Percentiles rank a stretch among this genome's conserved stretches.
Evolutionary conservation across 2,113 vertebrate species (phyloP).

Genomic region (Sarotherodon lohbergeri): DNA sequence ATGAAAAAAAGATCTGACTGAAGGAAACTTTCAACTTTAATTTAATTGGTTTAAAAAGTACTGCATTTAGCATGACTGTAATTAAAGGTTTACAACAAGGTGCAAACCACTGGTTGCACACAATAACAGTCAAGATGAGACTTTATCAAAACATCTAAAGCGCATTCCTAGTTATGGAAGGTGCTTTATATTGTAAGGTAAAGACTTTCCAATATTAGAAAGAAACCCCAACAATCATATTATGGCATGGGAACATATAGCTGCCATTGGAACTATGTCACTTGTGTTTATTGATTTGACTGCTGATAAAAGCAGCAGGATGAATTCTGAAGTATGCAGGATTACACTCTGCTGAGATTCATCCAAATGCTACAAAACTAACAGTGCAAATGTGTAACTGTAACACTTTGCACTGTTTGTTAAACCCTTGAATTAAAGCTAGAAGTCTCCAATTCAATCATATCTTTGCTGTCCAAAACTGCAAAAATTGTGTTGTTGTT

Average conservation of each 20-base stretch:
- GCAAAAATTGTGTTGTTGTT: background rate
- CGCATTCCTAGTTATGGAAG: background rate
- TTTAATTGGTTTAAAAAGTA: background rate
- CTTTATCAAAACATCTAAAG: background rate
- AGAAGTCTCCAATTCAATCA: background rate
- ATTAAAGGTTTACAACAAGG: background rate
- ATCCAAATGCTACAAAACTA: background rate
- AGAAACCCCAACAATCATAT: background rate
- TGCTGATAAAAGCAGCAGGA: background rate
- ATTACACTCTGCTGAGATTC: background rate
- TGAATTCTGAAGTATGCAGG: background rate
- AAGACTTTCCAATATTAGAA: background rate
- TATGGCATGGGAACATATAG: background rate
- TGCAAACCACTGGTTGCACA: background rate
- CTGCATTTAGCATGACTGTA: background rate
- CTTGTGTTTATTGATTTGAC: background rate
- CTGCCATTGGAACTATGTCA: background rate
- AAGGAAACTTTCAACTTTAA: background rate
- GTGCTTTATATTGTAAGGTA: background rate
- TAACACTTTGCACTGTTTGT: background rate
- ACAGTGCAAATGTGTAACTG: background rate
- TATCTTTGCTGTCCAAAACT: background rate
- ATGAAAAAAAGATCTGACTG: background rate
- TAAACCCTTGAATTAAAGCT: background rate
- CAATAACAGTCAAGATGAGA: background rate